These are phyloP conservation scores for Tamias sibiricus DNA, from an alignment of 2,113 vertebrate genomes.

Conservation along the genomic window DNA sequence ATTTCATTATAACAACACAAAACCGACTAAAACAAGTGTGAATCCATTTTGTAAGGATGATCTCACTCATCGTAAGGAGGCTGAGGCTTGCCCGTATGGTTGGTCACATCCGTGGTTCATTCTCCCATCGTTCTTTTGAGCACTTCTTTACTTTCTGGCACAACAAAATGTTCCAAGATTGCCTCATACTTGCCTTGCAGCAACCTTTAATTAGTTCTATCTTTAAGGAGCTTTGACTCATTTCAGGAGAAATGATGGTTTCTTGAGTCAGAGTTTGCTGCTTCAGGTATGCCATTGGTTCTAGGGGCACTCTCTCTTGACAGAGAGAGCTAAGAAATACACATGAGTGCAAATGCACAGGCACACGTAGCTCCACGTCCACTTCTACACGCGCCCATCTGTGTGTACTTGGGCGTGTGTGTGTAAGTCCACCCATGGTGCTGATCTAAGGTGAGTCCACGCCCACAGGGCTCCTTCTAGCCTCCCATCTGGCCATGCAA, in stretches of 20 bases:
- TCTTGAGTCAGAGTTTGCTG: background rate
- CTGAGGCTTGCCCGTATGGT: background rate
- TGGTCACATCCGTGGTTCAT: background rate
- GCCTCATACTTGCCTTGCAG: background rate
- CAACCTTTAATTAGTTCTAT: background rate
- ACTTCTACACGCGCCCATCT: accelerated
- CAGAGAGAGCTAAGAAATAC: background rate
- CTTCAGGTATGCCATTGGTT: background rate
- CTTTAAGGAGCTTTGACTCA: background rate
- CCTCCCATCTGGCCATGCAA: background rate
- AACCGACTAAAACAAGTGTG: background rate
- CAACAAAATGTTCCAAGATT: background rate
- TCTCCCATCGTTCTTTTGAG: background rate
- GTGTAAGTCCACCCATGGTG: background rate
- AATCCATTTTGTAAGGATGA: background rate
- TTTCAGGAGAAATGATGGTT: background rate
- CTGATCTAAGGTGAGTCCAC: background rate
- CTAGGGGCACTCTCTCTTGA: background rate
- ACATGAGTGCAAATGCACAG: background rate
- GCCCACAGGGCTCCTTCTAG: background rate
- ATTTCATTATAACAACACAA: background rate
- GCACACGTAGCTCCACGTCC: no score
- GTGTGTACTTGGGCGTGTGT: background rate
- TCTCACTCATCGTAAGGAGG: background rate
- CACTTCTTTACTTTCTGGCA: background rate